Evolutionary conservation across 1,140 invertebrate species (phyloP), one percentile per base, ranked within the genome.

Genomic region (Drosophila triauraria): DNA sequence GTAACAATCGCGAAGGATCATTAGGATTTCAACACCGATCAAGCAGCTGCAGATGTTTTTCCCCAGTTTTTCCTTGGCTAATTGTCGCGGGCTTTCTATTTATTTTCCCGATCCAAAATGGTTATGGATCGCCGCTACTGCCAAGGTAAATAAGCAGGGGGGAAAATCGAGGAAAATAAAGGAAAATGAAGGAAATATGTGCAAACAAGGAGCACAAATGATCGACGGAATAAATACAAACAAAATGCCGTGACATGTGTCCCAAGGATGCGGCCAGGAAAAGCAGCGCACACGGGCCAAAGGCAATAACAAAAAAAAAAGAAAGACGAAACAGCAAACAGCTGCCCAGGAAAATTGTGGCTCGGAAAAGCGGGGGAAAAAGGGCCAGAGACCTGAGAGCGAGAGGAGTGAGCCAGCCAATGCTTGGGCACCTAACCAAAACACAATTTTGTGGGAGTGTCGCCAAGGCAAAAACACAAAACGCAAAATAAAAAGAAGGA

Each of bases 371-470:
- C 27, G 35, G 38, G 40, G 51, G 42, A 25, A 40, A 42, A 35
- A 10, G 32, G 32, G 32, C 32, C 9, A 2, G 32, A n/a, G 20
- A 10, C 13, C 15, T 25, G 46, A 38, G 20, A 54, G 51, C 51
- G 17, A 56, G 53, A 56, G 53, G 38, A 56, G 53, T 40, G 53
- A 74, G 43, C 50, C 75, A 77, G 43, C 74, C 71, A 75, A 75
- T 75, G 71, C 70, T 47, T 75, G 71, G 71, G 48, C 63, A 69
- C 56, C 62, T 60, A 56, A 72, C 74, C 63, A 60, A 56, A 77
- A 78, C 56, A 77, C 75, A 77, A 77, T 77, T 77, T 77, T 77
- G 75, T 77, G 75, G 75, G 75, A 77, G 75, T 77, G 75, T 77
- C 75, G 61, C 74, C 62, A 75, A 75, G 38, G 46, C 42, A 75